Percentiles rank a stretch among this genome's conserved stretches.
Conservation (phyloP, 2,797 vertebrate species). For the Ataeniobius toweri region DNA sequence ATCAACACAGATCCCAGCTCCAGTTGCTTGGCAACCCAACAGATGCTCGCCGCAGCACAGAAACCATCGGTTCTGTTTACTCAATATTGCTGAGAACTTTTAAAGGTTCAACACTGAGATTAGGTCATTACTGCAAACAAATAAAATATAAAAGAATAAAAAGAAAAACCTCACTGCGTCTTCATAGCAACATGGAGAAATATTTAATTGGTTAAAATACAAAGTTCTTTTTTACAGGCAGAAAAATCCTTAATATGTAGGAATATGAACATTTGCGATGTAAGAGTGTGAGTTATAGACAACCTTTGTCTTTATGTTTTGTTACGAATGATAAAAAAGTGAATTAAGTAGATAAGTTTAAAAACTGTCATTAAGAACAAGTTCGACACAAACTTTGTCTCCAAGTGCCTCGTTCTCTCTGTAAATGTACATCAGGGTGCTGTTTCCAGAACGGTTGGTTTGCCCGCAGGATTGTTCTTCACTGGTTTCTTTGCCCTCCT, state of each 20-base stretch:
- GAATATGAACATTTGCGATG: background rate
- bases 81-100: background rate
- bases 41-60: background rate
- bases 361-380: constrained; percentile 46
- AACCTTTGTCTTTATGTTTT: background rate
- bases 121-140: background rate
- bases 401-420: constrained; percentile 78
- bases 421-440: constrained; percentile 73
- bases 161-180: background rate
- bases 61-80: background rate
- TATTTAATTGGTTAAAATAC: background rate
- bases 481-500: constrained; percentile 58
- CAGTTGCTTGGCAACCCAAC: background rate
- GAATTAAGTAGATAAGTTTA: background rate
- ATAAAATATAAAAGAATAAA: background rate
- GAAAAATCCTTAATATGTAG: no score
- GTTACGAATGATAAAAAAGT: background rate
- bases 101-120: background rate
- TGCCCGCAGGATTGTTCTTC: constrained; percentile 44
- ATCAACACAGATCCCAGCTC: background rate
- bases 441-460: background rate
- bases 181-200: background rate
- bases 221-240: background rate
- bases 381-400: constrained; percentile 69
- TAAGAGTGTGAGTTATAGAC: background rate